Conservation (phyloP, 2,888 invertebrate genomes). For the Watsonalla cultraria region DNA sequence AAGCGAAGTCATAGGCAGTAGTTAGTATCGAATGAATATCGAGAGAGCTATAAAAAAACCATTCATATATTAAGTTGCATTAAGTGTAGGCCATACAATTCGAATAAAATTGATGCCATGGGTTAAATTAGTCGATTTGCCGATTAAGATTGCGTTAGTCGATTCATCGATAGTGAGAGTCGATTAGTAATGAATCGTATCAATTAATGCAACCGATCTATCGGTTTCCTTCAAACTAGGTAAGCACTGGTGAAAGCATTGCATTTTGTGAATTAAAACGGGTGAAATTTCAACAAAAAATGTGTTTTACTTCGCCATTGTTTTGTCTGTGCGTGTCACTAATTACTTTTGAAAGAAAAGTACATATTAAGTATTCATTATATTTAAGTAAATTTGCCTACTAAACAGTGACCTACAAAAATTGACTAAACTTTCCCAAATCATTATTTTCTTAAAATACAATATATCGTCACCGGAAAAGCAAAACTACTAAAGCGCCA, state of each 20-base stretch:
- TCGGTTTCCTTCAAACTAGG: background rate
- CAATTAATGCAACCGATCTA: background rate
- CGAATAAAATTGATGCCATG: background rate
- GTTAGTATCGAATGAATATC: no score
- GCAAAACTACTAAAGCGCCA: no score
- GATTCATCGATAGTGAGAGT: background rate
- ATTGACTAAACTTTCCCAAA: no score
- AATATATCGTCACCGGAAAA: no score
- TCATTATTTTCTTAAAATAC: no score
- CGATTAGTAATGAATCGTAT: background rate
- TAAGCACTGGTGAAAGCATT: background rate
- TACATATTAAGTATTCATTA: background rate
- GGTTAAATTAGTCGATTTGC: background rate
- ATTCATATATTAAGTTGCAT: no score
- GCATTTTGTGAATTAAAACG: background rate
- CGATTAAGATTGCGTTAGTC: background rate
- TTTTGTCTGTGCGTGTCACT: background rate
- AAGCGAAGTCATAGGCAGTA: no score
- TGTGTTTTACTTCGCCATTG: background rate
- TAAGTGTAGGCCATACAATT: no score
- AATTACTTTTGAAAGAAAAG: background rate
- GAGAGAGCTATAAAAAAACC: no score
- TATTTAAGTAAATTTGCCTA: background rate
- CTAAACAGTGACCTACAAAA: background rate
- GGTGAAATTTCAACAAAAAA: background rate